Conservation (phyloP, 2,113 vertebrate genomes). For the Spilogale gracilis region DNA sequence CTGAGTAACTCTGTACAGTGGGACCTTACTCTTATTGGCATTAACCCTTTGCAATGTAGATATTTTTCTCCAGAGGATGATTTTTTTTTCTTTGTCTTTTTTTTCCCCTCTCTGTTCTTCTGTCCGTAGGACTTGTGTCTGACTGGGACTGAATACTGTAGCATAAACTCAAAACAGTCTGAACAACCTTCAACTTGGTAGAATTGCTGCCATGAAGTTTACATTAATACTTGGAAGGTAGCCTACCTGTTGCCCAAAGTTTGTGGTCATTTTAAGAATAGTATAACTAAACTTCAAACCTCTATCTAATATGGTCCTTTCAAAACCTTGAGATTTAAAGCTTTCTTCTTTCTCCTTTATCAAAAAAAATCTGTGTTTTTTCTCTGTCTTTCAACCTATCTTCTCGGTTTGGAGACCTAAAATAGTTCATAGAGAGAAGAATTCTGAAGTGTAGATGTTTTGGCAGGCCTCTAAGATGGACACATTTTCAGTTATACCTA, state of each 20-base stretch:
- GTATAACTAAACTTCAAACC: background rate
- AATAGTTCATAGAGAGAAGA: background rate
- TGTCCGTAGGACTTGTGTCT: background rate
- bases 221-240: background rate
- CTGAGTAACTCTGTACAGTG: background rate
- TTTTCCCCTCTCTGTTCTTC: background rate
- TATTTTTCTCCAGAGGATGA: background rate
- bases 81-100: background rate
- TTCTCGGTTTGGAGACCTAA: constrained; percentile 1
- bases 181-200: background rate
- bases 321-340: background rate
- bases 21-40: background rate
- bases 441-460: constrained; percentile 1
- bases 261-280: constrained; percentile 16
- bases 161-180: background rate
- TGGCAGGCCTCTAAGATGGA: background rate
- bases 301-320: constrained; percentile 7
- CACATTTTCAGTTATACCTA: background rate
- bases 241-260: background rate
- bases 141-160: background rate
- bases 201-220: background rate
- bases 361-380: background rate
- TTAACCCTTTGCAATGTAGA: background rate
- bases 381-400: background rate
- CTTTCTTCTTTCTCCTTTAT: background rate